Conservation (phyloP, 2,797 vertebrate genomes). For the Chiroxiphia lanceolata region DNA sequence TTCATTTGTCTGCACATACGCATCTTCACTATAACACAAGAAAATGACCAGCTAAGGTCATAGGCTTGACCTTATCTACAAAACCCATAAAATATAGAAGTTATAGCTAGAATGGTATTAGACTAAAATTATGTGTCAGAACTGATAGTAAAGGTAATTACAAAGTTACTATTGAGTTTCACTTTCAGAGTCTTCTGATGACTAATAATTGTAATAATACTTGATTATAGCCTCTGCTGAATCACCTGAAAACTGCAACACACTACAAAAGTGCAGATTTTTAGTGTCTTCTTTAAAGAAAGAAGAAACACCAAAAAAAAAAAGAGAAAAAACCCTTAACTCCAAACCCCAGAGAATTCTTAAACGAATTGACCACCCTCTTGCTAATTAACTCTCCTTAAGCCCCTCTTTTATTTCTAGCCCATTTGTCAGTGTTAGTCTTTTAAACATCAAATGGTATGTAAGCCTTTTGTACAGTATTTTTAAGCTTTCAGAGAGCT, state of each 20-base stretch:
- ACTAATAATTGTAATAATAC: background rate
- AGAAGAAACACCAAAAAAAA: background rate
- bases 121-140: background rate
- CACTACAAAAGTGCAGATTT: background rate
- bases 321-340: background rate
- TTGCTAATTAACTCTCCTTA: background rate
- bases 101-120: background rate
- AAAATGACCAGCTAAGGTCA: background rate
- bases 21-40: background rate
- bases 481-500: background rate
- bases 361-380: background rate
- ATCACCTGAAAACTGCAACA: background rate
- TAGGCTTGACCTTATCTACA: background rate
- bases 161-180: background rate
- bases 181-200: background rate
- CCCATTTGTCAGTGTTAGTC: background rate
- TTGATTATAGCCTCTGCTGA: background rate
- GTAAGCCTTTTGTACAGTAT: background rate
- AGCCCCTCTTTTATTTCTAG: background rate
- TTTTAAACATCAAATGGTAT: background rate
- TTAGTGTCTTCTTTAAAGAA: background rate
- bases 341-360: background rate
- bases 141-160: background rate
- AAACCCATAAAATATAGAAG: accelerated
- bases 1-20: background rate